Evolutionary conservation across 2,797 vertebrate genomes (phyloP), one percentile per base, ranked within the genome.

Genomic region (Muraenolepis orangiensis): DNA sequence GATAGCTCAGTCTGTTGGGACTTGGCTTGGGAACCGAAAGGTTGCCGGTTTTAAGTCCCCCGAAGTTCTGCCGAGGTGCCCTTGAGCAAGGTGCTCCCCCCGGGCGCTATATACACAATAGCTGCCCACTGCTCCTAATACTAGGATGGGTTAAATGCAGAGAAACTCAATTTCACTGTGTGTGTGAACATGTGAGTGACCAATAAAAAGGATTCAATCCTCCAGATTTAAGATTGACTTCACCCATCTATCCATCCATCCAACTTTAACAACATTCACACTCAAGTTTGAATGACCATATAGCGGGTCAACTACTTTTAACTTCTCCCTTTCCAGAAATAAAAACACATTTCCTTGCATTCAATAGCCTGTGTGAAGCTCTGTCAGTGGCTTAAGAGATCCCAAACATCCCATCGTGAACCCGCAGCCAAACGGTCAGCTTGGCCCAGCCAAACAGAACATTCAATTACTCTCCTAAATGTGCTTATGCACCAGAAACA

Each of bases 391-490:
- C 3, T 38, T n/a, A 8, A 23, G 6, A 23, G 68, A 10, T n/a
- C 68, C 34, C 32, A 14, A 6, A n/a, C 42, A 51, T n/a, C n/a
- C n/a, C 42, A 20, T 31, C 4, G 6, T 69, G 29, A 18, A 18
- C 67, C 18, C 10, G 30, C 30, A 32, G 67, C 67, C 31, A 69
- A 32, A 20, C 18, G 16, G 20, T 57, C 20, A n/a, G 51, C 51
- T 57, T 23, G 4, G n/a, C 20, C 51, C n/a, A n/a, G 30, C 68
- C 31, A 70, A 38, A 70, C 69, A 70, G 20, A 70, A 70, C 20
- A 70, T 70, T 70, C 4, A 70, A 38, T 70, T 23, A 38, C n/a
- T 23, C 69, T 36, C 23, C 23, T 70, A 23, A 73, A 66, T 66
- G 64, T 18, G 29, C 64, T 66, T 66, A 66, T 18, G 29, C 14